Conservation (phyloP, 2,888 invertebrate genomes). For the Cheilosia urbana region DNA sequence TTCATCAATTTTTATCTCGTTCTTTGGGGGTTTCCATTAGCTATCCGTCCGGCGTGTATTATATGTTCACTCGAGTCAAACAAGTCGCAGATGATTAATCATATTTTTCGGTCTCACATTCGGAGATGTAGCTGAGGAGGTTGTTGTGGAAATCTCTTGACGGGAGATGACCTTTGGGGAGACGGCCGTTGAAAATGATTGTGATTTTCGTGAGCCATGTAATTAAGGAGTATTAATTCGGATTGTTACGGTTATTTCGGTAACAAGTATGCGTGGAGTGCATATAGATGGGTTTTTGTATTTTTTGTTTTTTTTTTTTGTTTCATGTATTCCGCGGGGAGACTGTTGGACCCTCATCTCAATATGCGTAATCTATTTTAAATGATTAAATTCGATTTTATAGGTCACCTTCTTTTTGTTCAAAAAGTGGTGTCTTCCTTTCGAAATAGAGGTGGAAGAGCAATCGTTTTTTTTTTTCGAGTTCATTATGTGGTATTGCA, state of each 20-base stretch:
- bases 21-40: constrained; percentile 73
- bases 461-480: too few relatives aligned
- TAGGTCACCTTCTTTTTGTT: constrained; percentile 2
- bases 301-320: too few relatives aligned
- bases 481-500: too few relatives aligned
- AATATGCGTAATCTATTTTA: not conserved
- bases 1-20: constrained; percentile 74
- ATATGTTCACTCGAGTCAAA: constrained; percentile 53
- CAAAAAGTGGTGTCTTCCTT: not conserved
- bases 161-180: constrained; percentile 58
- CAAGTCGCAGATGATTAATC: constrained; percentile 67
- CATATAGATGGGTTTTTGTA: constrained; percentile 19
- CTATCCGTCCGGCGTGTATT: constrained; percentile 26
- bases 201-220: constrained; percentile 69
- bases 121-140: constrained; percentile 29
- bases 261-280: constrained; percentile 44
- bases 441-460: too few relatives aligned
- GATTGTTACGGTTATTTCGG: constrained; percentile 60
- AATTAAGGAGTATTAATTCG: constrained; percentile 68
- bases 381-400: constrained; percentile 10
- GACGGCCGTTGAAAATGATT: constrained; percentile 60
- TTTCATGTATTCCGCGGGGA: not conserved
- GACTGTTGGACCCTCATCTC: not conserved
- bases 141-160: constrained; percentile 42
- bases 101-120: constrained; percentile 57